Evolutionary conservation across 2,113 vertebrate species (phyloP).

Genomic region (Oceanites oceanicus): DNA sequence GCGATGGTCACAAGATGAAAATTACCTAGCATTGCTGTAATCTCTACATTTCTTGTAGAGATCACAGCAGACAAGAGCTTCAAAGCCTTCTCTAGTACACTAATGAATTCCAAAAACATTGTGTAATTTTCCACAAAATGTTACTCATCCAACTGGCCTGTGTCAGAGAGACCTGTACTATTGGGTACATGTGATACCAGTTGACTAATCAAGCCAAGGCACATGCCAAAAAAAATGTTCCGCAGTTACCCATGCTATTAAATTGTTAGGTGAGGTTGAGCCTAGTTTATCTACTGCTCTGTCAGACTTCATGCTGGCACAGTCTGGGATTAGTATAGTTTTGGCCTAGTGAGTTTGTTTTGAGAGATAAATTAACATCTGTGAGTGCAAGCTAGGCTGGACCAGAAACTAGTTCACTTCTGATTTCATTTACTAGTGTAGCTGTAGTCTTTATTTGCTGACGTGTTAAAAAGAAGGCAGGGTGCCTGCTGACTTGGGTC

Average conservation of each 20-base stretch:
- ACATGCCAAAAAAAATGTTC: background rate
- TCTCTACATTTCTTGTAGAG: background rate
- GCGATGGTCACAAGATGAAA: background rate
- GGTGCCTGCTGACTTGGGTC: background rate
- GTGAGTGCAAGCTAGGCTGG: background rate
- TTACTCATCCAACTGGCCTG: accelerated
- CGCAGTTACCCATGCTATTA: background rate
- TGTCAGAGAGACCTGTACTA: background rate
- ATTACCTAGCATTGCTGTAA: accelerated
- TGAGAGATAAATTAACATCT: background rate
- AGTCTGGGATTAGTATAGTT: background rate
- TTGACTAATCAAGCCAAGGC: background rate
- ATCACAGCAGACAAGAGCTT: background rate
- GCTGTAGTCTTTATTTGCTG: background rate
- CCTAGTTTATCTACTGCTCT: background rate
- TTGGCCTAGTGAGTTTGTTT: background rate
- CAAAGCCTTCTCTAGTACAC: background rate
- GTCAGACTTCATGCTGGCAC: background rate
- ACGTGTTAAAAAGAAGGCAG: background rate
- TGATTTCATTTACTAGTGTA: background rate
- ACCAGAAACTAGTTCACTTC: background rate
- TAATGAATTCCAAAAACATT: background rate
- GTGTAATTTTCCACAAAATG: background rate
- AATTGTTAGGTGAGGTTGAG: background rate
- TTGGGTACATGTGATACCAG: accelerated